A percentile compares a stretch with the other conserved stretches of the same genome.
phyloP scores from a whole-genome alignment of 2,113 vertebrate genomes.

The Rhombomys opimus region DNA sequence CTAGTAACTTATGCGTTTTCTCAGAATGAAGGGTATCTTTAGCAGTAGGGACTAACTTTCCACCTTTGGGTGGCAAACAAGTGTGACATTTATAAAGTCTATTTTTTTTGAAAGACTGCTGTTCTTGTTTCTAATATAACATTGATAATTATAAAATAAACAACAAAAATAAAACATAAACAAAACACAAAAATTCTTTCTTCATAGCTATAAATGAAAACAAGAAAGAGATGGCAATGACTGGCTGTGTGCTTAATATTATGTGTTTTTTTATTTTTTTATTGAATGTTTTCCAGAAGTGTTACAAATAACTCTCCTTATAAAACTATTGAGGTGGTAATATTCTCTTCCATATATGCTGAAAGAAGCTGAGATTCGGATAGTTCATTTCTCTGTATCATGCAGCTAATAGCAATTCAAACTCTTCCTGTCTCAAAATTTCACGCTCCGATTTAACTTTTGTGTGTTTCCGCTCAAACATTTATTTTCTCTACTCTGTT shows the following conservation, averaged over 20 bases:
- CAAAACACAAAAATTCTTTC: background rate
- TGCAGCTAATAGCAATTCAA: background rate
- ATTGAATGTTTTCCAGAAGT: background rate
- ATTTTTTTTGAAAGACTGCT: background rate
- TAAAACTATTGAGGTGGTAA: background rate
- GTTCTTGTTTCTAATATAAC: background rate
- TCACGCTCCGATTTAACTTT: constrained; percentile 17
- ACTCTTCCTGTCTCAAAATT: background rate
- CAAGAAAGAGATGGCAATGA: background rate
- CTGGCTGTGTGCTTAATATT: background rate
- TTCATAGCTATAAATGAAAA: background rate
- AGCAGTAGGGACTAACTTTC: background rate
- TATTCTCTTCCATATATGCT: background rate
- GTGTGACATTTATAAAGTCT: background rate
- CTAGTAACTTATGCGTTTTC: background rate
- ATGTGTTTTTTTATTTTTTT: background rate
- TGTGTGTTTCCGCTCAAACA: background rate
- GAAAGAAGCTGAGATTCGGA: background rate
- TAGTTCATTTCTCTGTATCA: background rate
- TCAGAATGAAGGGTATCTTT: background rate
- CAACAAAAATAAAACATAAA: background rate
- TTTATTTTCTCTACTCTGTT: constrained; percentile 8
- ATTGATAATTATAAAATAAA: background rate
- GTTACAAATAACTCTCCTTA: background rate
- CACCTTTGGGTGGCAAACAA: no score